Conservation (phyloP, 2,797 vertebrate genomes). For the Typhlichthys eigenmanni region DNA sequence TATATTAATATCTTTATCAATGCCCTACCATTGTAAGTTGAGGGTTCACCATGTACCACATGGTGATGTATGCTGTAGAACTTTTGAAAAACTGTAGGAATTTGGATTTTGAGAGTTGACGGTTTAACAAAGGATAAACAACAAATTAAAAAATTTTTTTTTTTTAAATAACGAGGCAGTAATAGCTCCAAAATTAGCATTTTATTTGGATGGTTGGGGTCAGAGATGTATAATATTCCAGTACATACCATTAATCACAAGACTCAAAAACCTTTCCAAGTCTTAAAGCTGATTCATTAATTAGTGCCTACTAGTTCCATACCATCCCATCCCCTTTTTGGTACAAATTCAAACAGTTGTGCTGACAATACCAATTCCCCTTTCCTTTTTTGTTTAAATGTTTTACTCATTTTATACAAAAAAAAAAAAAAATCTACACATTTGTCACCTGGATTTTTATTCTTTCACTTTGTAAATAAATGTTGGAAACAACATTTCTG, state of each 20-base stretch:
- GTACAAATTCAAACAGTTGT: conserved; percentile 99
- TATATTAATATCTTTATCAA: too few relatives aligned
- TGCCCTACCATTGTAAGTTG: too few relatives aligned
- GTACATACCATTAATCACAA: conserved; percentile 95
- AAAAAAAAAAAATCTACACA: conserved; percentile 76
- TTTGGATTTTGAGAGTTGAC: not conserved
- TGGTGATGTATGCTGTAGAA: too few relatives aligned
- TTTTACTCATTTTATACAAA: conserved; percentile 69
- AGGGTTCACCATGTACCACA: too few relatives aligned
- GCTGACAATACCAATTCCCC: conserved; percentile 85
- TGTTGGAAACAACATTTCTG: conserved; percentile 86
- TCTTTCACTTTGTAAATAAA: conserved; percentile 85
- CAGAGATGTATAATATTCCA: conserved; percentile 95
- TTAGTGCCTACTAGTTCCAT: conserved; percentile 77
- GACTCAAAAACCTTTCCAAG: conserved; percentile 87
- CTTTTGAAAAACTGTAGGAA: not conserved
- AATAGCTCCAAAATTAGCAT: conserved; percentile 98
- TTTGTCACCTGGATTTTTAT: conserved; percentile 89
- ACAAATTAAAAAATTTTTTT: conserved; percentile 19
- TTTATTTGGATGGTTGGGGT: conserved; percentile 98
- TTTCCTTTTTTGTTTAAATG: conserved; percentile 40
- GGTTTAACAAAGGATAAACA: not conserved
- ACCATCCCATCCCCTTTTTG: conserved; percentile 82
- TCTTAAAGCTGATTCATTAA: conserved; percentile 89
- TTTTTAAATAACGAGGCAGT: conserved; percentile 79